Conservation (phyloP, 2,888 invertebrate species). For the Argynnis bischoffii region DNA sequence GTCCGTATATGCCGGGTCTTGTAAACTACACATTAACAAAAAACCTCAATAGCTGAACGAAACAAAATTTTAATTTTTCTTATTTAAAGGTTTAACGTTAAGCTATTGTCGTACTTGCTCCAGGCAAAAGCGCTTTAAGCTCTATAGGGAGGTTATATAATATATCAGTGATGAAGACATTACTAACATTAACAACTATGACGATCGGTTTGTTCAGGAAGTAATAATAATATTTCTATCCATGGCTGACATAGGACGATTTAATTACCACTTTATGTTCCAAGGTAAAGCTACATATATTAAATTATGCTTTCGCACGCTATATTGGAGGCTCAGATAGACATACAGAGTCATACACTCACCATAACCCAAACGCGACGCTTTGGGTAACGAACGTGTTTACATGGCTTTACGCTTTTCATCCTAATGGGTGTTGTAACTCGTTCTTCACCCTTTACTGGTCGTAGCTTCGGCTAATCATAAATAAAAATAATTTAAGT, state of each 20-base stretch:
- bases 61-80: not conserved
- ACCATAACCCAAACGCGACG: constrained; percentile 2
- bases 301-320: constrained; percentile 58
- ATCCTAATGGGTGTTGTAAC: constrained; percentile 6
- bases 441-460: constrained; percentile 3
- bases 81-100: no score
- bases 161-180: not conserved
- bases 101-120: no score
- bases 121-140: constrained; percentile 8
- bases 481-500: not conserved
- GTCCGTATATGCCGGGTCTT: constrained; percentile 20
- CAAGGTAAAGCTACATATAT: constrained; percentile 83
- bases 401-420: constrained; percentile 29
- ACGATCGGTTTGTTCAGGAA: constrained; percentile 16
- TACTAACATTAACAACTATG: not conserved
- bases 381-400: constrained; percentile 21
- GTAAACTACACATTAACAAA: constrained; percentile 12
- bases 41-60: not conserved
- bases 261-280: constrained; percentile 89
- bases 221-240: constrained; percentile 62
- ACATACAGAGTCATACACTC: constrained; percentile 12
- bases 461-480: not conserved
- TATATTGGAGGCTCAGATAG: constrained; percentile 28
- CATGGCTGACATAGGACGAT: constrained; percentile 86
- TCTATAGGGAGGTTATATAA: constrained; percentile 1